Base-by-base conservation (phyloP, 2,797 vertebrate genomes). In the Peromyscus eremicus region DNA sequence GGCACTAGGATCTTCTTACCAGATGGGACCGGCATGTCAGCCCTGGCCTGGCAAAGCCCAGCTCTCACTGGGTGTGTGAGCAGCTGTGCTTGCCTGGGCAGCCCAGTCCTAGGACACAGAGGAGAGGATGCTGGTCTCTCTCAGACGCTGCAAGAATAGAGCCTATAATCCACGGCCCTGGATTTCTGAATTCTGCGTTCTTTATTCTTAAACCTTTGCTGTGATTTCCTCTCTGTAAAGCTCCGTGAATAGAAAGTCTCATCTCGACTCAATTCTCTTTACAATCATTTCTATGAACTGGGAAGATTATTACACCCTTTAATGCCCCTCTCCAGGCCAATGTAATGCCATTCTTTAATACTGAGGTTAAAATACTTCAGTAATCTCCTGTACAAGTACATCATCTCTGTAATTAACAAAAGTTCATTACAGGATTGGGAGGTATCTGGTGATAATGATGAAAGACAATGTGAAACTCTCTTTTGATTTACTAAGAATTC, bases 371-470 rank as follows among this genome's bases (percentile, higher is more conserved):
- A 60, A 70, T 52, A 68, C 85, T 94, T 95, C 79, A 79, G 66
- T 73, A 88, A 75, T 85, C 19, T 91, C 21, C 77, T n/a, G 29
- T 88, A 86, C 93, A 92, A 94, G 91, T 71, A 90, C 60, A 80
- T 91, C 34, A 60, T 7, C 12, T 90, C 40, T 89, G 49, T 87
- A 89, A 52, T 94, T 79, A 81, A 71, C 6, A 62, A 17, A 70
- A 49, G 62, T 92, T 34, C 87, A 64, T 71, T 87, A 27, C 6
- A 75, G 17, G 40, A 85, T 91, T 89, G 49, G 29, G 75, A 86
- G 64, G 19, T 77, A 34, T 86, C 73, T 79, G 86, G 27, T 91
- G 60, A 84, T 80, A 71, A 77, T 77, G 79, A 43, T 76, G 73
- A 77, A 92, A 80, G 6, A 13, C 34, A 89, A 4, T 11, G 89